Conservation (phyloP, 2,797 vertebrate species). For the Dermochelys coriacea region DNA sequence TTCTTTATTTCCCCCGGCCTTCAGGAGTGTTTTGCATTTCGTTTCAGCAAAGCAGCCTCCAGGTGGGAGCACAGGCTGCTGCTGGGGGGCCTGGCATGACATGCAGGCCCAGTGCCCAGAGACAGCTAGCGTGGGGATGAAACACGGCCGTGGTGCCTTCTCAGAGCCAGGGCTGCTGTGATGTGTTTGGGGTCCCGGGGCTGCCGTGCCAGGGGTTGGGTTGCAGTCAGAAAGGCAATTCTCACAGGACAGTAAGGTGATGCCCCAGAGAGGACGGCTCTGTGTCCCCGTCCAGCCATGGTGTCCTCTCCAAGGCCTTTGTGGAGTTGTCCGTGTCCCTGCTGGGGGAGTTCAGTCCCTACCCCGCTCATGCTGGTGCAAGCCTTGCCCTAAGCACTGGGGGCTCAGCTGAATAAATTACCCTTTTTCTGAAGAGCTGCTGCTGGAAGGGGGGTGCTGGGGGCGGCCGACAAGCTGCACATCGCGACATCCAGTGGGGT, state of each 20-base stretch:
- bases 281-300: too few relatives aligned
- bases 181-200: too few relatives aligned
- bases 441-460: not conserved
- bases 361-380: not conserved
- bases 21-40: slow-evolving; percentile 7
- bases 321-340: not conserved
- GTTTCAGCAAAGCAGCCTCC: slow-evolving; percentile 3
- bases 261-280: too few relatives aligned
- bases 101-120: accelerated
- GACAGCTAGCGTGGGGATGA: not conserved
- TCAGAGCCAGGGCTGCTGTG: not conserved
- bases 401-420: accelerated
- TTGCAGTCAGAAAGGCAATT: too few relatives aligned
- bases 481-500: accelerated
- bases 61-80: not conserved
- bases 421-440: not conserved
- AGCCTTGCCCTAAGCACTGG: not conserved
- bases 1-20: not conserved
- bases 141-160: not conserved
- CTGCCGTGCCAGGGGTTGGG: too few relatives aligned
- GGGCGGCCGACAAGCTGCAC: accelerated
- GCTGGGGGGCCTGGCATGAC: not conserved
- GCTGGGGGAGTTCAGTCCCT: not conserved
- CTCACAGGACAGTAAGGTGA: too few relatives aligned
- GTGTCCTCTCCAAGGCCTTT: too few relatives aligned